Evolutionary conservation across 30 jellyfish, hydroid and myxozoan genomes (phyloP).

Genomic region (Aurelia sp.): DNA sequence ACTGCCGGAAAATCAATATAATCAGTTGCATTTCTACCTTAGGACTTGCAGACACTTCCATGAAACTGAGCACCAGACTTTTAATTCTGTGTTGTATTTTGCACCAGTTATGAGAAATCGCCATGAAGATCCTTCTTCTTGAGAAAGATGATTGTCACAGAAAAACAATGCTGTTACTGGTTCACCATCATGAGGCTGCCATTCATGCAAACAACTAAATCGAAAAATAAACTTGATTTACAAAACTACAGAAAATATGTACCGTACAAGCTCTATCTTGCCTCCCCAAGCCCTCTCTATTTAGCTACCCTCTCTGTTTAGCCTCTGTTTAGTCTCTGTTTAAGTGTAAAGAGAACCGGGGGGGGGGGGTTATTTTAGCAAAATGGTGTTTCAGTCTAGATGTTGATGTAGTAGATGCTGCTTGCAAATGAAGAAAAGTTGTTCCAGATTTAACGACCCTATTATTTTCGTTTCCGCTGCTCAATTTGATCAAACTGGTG

Average conservation of each 20-base stretch:
- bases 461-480: no score
- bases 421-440: no score
- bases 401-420: no score
- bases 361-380: no score
- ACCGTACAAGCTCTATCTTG: neutral
- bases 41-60: conserved; percentile 90
- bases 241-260: neutral
- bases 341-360: no score
- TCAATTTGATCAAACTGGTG: no score
- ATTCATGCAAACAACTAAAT: conserved; percentile 88
- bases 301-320: no score
- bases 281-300: no score
- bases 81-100: conserved; percentile 64
- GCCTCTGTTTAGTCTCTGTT: no score
- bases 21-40: conserved; percentile 33
- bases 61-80: conserved; percentile 97
- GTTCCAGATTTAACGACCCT: no score
- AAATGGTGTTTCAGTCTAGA: no score
- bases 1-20: no score
- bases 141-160: conserved; percentile 82
- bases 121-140: conserved; percentile 89
- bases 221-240: neutral
- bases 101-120: conserved; percentile 95
- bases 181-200: conserved; percentile 97
- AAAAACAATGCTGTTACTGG: conserved; percentile 85